These are phyloP conservation scores for Melanostoma scalare DNA, from an alignment of 2,888 invertebrate species.

Conservation along the genomic window DNA sequence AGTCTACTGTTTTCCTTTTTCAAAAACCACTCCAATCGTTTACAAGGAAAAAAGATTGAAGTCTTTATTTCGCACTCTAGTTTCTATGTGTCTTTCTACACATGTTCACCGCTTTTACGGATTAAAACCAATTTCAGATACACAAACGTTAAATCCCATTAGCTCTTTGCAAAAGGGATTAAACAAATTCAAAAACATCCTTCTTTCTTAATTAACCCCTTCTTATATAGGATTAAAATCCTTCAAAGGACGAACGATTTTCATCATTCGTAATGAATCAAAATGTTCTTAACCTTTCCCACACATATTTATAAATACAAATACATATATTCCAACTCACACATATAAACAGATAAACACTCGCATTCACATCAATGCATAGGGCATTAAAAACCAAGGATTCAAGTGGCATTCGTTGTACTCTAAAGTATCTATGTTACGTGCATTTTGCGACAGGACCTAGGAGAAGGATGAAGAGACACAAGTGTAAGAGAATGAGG, in stretches of 20 bases:
- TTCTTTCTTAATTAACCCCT: conserved; percentile 46
- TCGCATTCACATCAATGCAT: not conserved
- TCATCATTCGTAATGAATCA: conserved; percentile 64
- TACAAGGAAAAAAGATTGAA: no score
- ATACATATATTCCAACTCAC: conserved; percentile 2
- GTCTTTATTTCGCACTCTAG: no score
- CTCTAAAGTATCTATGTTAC: conserved; percentile 70
- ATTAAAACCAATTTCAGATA: conserved; percentile 49
- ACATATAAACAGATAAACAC: not conserved
- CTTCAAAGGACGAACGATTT: conserved; percentile 63
- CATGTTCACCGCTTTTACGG: conserved; percentile 2
- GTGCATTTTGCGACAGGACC: conserved; percentile 68
- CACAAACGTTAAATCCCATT: conserved; percentile 43
- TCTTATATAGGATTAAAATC: conserved; percentile 55
- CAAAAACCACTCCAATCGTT: no score
- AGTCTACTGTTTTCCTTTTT: no score
- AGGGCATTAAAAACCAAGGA: conserved; percentile 43
- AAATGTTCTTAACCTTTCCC: conserved; percentile 71
- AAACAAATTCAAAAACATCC: conserved; percentile 44
- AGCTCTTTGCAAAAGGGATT: conserved; percentile 35
- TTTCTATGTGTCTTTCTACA: conserved; percentile 4
- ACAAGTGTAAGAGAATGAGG: conserved; percentile 20
- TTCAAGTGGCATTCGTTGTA: conserved; percentile 70
- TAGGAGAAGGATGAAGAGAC: conserved; percentile 18
- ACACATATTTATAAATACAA: conserved; percentile 5